Conservation (phyloP, 2,888 invertebrate genomes). For the Pristionchus japonicus region DNA sequence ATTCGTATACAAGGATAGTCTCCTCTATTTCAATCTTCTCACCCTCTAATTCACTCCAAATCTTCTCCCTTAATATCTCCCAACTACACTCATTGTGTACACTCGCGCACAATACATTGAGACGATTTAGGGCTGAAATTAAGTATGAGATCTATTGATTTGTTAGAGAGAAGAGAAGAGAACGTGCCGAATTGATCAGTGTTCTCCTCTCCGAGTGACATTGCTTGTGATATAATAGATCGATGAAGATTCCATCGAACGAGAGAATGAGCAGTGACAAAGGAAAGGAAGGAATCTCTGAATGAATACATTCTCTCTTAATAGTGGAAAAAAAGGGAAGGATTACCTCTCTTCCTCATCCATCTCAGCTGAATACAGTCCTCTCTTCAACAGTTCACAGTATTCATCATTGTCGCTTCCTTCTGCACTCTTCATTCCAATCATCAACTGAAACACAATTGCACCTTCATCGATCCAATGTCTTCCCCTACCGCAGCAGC, state of each 20-base stretch:
- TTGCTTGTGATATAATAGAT: background rate
- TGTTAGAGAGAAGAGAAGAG: too few relatives aligned
- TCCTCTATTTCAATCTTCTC: background rate
- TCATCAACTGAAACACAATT: background rate
- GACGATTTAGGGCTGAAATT: conserved; percentile 23
- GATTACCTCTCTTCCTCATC: background rate
- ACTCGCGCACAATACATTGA: background rate
- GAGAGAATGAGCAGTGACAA: conserved; percentile 3
- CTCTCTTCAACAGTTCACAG: conserved; percentile 20
- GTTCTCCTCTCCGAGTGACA: background rate
- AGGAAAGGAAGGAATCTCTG: conserved; percentile 23
- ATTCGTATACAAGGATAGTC: background rate
- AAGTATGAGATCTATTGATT: background rate
- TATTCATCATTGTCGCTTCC: background rate
- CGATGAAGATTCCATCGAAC: background rate
- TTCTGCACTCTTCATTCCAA: background rate
- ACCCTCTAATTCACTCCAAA: conserved; percentile 27
- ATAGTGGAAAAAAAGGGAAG: background rate
- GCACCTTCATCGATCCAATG: background rate
- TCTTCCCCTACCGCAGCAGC: background rate
- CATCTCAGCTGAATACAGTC: conserved; percentile 30
- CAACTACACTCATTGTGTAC: background rate
- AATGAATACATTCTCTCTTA: background rate
- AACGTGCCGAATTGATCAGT: conserved; percentile 18
- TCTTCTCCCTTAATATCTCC: background rate